A percentile compares a stretch with the other conserved stretches of the same genome.
Conservation (phyloP, 2,888 invertebrate species). For the Sthenelais limicola region DNA sequence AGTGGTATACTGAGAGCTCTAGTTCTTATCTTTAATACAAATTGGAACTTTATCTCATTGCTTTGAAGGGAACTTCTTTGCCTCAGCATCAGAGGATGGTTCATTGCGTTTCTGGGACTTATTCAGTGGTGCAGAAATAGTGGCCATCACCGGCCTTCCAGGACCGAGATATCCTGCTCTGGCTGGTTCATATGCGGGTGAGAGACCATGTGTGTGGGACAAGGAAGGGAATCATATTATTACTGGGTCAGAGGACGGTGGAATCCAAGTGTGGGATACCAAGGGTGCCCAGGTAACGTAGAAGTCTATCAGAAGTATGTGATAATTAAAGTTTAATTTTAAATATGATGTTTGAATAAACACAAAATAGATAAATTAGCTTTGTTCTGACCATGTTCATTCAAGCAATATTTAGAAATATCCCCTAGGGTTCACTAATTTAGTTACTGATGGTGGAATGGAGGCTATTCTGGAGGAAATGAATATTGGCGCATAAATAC, state of each 20-base stretch:
- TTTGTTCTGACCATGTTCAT: too few relatives aligned
- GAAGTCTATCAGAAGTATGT: too few relatives aligned
- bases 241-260: conserved; percentile 45
- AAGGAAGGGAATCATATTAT: conserved; percentile 34
- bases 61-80: conserved; percentile 43
- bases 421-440: too few relatives aligned
- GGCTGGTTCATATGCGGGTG: conserved; percentile 46
- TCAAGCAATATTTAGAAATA: too few relatives aligned
- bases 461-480: too few relatives aligned
- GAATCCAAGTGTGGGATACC: conserved; percentile 43
- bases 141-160: conserved; percentile 45
- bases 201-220: conserved; percentile 42
- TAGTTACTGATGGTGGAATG: too few relatives aligned
- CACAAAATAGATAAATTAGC: too few relatives aligned
- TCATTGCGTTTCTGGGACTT: conserved; percentile 47
- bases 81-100: conserved; percentile 44
- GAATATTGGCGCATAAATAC: too few relatives aligned
- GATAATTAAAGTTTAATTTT: too few relatives aligned
- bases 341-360: too few relatives aligned
- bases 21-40: conserved; percentile 6
- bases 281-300: conserved; percentile 41
- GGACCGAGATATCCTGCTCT: conserved; percentile 44
- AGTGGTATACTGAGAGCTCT: background rate
- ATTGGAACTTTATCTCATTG: too few relatives aligned
- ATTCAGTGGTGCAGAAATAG: conserved; percentile 46